Conservation (phyloP, 1,140 invertebrate genomes). For the Pseudoatta argentina region DNA sequence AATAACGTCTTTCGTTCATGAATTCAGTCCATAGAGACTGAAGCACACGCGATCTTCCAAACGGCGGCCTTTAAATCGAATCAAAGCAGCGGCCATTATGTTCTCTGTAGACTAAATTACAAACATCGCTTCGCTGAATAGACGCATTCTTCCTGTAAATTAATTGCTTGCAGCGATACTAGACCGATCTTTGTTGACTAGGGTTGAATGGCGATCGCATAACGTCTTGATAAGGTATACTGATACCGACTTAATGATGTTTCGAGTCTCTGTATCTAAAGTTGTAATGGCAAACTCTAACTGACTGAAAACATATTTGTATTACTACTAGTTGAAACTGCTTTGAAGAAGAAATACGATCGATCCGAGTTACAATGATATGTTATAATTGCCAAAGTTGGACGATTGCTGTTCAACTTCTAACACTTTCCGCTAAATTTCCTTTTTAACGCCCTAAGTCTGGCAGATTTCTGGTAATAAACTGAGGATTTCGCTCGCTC, state of each 20-base stretch:
- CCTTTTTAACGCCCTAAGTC: not conserved
- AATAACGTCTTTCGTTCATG: slow-evolving; percentile 31
- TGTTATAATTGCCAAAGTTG: not conserved
- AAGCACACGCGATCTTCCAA: slow-evolving; percentile 37
- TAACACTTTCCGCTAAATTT: no score
- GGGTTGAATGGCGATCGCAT: slow-evolving; percentile 47
- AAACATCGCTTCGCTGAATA: slow-evolving; percentile 43
- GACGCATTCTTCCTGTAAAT: slow-evolving; percentile 53
- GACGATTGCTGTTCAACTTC: not conserved
- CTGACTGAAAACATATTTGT: not conserved
- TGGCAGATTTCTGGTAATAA: slow-evolving; percentile 24
- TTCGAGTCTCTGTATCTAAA: not conserved
- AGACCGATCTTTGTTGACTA: slow-evolving; percentile 25
- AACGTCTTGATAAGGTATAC: slow-evolving; percentile 51
- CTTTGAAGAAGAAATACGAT: not conserved
- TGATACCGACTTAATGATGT: slow-evolving; percentile 53
- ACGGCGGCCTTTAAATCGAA: slow-evolving; percentile 53
- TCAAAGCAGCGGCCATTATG: slow-evolving; percentile 52
- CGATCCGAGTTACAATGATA: not conserved
- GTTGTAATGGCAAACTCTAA: not conserved
- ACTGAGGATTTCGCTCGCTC: not conserved
- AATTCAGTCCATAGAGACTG: slow-evolving; percentile 2
- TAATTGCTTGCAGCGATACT: slow-evolving; percentile 49
- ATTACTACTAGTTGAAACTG: not conserved
- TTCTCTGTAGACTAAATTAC: slow-evolving; percentile 50